phyloP scores from a whole-genome alignment of 2,113 vertebrate species.

The Pachycephala philippinensis region DNA sequence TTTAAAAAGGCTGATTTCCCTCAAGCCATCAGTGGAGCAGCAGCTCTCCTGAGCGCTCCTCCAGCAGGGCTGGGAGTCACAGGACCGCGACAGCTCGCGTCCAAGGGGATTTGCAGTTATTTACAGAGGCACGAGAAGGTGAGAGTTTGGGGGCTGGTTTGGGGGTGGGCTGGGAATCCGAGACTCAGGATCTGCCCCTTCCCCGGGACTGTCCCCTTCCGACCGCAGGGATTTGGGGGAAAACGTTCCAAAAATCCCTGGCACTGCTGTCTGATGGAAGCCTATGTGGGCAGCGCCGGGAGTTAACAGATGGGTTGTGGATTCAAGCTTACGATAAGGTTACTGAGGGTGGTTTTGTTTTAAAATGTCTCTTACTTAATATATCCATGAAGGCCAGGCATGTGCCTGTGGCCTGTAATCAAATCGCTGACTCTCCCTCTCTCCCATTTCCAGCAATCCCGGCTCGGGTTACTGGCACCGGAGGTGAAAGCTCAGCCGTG shows the following conservation, averaged over 20 bases:
- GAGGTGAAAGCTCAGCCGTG: constrained; percentile 21
- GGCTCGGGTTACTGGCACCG: constrained; percentile 42
- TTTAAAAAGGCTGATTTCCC: not conserved
- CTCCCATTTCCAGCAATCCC: constrained; percentile 37
- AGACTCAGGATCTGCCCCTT: not conserved
- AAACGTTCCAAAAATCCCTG: not conserved
- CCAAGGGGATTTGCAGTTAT: not conserved
- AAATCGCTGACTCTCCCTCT: constrained; percentile 37
- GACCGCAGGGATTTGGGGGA: not conserved
- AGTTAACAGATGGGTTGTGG: constrained; percentile 41
- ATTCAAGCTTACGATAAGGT: constrained; percentile 56
- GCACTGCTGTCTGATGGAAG: not conserved
- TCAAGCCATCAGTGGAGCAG: not conserved
- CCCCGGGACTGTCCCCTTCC: not conserved
- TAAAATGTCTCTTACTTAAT: constrained; percentile 71
- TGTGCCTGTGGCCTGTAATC: constrained; percentile 64
- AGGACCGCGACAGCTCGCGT: not conserved
- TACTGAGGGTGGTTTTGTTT: constrained; percentile 65
- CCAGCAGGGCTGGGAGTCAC: not conserved
- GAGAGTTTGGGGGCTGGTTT: not conserved
- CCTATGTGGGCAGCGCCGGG: constrained; percentile 19
- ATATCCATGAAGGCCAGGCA: constrained; percentile 65
- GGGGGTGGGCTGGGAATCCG: not conserved
- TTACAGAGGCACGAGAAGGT: not conserved
- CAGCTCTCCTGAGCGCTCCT: not conserved